These are phyloP conservation scores for Microplitis deprimator DNA, from an alignment of 2,888 invertebrate species.

Conservation along the genomic window DNA sequence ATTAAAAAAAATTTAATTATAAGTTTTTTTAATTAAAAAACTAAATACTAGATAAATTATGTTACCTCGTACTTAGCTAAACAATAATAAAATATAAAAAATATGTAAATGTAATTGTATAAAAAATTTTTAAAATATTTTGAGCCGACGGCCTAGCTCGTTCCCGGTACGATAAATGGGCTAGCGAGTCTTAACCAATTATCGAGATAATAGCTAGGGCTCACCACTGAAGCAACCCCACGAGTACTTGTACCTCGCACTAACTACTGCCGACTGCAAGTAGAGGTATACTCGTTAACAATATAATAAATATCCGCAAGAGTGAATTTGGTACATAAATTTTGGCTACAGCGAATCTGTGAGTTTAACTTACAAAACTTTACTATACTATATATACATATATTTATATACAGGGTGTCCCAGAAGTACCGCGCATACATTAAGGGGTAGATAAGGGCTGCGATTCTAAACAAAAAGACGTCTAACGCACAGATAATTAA, in stretches of 20 bases:
- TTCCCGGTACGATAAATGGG: slow-evolving; percentile 47
- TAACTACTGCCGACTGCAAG: slow-evolving; percentile 9
- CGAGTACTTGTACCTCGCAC: not conserved
- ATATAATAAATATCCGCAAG: slow-evolving; percentile 50
- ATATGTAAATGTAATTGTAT: slow-evolving; percentile 11
- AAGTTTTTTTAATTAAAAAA: no score
- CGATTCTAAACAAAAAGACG: no score
- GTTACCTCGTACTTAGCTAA: not conserved
- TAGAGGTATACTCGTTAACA: slow-evolving; percentile 42
- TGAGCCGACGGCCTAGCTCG: slow-evolving; percentile 39
- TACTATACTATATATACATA: no score
- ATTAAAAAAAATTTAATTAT: no score
- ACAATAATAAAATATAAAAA: not conserved
- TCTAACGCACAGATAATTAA: no score
- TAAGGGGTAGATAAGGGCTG: no score
- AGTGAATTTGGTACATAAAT: slow-evolving; percentile 45
- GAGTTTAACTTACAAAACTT: slow-evolving; percentile 12
- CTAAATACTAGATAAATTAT: no score
- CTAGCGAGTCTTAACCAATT: slow-evolving; percentile 45
- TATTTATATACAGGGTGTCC: no score
- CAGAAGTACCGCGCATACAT: no score
- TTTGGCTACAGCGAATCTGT: slow-evolving; percentile 19
- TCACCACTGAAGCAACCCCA: slow-evolving; percentile 34
- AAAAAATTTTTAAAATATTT: slow-evolving; percentile 11
- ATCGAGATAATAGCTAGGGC: slow-evolving; percentile 46